Percentiles rank a stretch among this genome's conserved stretches.
phyloP scores from a whole-genome alignment of 2,888 invertebrate species.

The Xylophagus ater region DNA sequence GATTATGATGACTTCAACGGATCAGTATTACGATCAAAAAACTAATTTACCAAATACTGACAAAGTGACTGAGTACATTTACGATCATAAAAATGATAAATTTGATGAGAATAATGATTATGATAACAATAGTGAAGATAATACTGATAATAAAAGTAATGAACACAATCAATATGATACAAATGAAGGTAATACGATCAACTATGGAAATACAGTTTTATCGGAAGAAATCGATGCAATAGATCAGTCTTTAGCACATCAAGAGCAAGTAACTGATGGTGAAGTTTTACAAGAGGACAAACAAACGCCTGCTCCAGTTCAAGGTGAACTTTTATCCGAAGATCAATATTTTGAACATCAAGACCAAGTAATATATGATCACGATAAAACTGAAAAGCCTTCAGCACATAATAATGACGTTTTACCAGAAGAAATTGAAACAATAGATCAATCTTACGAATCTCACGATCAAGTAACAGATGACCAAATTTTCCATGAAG shows the following conservation, averaged over 20 bases:
- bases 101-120: not conserved
- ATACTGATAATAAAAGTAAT: not conserved
- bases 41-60: constrained; percentile 14
- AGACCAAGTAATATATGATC: not conserved
- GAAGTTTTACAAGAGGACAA: not conserved
- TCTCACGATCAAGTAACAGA: not conserved
- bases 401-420: too few relatives aligned
- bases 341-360: not conserved
- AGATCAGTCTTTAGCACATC: not conserved
- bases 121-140: not conserved
- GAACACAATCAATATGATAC: not conserved
- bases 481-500: not conserved
- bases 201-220: not conserved
- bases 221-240: not conserved
- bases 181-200: not conserved
- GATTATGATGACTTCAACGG: not conserved
- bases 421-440: not conserved
- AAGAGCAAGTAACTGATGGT: not conserved
- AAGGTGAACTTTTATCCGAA: not conserved
- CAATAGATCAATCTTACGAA: not conserved
- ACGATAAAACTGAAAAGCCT: too few relatives aligned
- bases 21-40: not conserved
- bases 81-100: not conserved
- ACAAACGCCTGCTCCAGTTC: not conserved
- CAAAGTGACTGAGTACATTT: constrained; percentile 22